phyloP scores from a whole-genome alignment of 2,797 vertebrate genomes.

The Oceanodroma leucorhoa region DNA sequence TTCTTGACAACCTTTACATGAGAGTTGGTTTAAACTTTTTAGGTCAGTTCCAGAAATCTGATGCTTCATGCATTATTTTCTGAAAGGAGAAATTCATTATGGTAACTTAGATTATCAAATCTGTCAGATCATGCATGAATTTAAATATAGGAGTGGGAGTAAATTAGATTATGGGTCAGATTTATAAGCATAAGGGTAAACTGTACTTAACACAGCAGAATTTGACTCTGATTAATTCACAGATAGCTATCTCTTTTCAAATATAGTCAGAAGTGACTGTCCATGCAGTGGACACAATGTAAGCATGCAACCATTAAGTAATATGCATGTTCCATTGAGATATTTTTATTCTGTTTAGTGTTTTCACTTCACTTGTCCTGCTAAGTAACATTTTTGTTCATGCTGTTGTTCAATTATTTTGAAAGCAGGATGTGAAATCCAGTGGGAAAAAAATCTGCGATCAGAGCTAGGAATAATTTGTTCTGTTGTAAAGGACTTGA shows the following conservation, averaged over 20 bases:
- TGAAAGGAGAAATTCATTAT: background rate
- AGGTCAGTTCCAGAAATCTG: background rate
- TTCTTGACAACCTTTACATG: background rate
- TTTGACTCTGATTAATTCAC: background rate
- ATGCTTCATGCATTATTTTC: background rate
- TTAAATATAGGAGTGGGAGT: background rate
- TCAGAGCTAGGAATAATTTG: background rate
- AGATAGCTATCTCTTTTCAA: background rate
- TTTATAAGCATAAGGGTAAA: background rate
- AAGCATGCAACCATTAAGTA: background rate
- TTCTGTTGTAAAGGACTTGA: background rate
- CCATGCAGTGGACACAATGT: fast-evolving
- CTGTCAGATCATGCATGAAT: background rate
- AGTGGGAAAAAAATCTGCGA: background rate
- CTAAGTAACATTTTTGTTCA: background rate
- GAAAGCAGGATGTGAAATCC: background rate
- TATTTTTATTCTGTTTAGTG: background rate
- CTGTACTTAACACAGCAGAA: background rate
- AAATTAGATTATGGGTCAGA: background rate
- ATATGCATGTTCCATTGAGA: background rate
- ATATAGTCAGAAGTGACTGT: background rate
- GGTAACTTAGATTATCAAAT: background rate
- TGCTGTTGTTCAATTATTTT: background rate
- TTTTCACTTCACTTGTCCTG: background rate
- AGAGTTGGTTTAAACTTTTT: background rate